Percentiles rank a stretch among this genome's conserved stretches.
These are phyloP conservation scores for Pectinophora gossypiella DNA, from an alignment of 1,140 invertebrate genomes.

Conservation along the genomic window DNA sequence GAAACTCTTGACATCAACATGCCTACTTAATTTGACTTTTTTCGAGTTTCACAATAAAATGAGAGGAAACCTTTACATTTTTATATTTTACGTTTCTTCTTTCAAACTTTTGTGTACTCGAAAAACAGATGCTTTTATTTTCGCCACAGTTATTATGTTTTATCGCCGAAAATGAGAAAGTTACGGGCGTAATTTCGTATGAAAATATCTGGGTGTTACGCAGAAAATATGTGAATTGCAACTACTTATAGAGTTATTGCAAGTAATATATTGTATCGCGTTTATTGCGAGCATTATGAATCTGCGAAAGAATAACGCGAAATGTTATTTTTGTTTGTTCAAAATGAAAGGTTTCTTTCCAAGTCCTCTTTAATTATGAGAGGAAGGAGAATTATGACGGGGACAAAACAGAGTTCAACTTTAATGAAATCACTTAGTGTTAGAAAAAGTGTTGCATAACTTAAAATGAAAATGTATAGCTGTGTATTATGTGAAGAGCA, in stretches of 20 bases:
- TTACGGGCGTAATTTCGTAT: background rate
- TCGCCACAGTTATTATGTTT: background rate
- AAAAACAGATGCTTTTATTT: background rate
- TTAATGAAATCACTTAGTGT: no score
- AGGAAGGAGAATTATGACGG: no score
- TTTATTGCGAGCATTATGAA: background rate
- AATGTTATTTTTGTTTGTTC: no score
- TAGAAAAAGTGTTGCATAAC: no score
- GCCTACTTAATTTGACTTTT: slow-evolving; percentile 35
- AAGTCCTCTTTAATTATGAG: no score
- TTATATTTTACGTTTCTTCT: slow-evolving; percentile 31
- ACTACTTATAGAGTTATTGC: background rate
- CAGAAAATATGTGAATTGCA: background rate
- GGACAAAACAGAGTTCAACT: no score
- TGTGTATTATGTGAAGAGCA: no score
- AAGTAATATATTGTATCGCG: background rate
- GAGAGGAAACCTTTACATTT: slow-evolving; percentile 24
- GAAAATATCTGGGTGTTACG: background rate
- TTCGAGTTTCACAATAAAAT: slow-evolving; percentile 32
- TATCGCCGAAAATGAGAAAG: background rate
- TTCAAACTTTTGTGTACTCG: slow-evolving; percentile 18
- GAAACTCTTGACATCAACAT: slow-evolving; percentile 30
- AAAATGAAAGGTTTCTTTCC: no score
- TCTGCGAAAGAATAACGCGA: no score
- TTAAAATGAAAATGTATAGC: no score